These are phyloP conservation scores for Caenorhabditis tropicalis DNA, from an alignment of 1,140 invertebrate species.

Conservation along the genomic window DNA sequence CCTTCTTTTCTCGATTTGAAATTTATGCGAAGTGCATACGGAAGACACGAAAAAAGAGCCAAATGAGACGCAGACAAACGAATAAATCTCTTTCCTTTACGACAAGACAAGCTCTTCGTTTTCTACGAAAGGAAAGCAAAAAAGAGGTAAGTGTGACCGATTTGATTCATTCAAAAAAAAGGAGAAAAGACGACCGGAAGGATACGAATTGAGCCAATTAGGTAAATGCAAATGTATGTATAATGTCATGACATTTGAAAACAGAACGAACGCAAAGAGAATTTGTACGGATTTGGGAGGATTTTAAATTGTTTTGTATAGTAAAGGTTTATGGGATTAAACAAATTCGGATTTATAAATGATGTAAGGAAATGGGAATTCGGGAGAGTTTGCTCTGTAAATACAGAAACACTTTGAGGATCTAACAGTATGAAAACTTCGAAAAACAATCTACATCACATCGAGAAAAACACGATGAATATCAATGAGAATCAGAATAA, in stretches of 20 bases:
- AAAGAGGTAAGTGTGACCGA: not conserved
- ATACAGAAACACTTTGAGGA: no score
- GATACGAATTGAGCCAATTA: not conserved
- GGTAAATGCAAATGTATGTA: not conserved
- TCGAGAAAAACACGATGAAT: no score
- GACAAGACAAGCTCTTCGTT: not conserved
- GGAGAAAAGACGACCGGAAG: not conserved
- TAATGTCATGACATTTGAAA: not conserved
- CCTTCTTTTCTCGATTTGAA: not conserved
- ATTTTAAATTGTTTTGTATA: not conserved
- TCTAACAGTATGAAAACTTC: no score
- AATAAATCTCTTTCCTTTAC: not conserved
- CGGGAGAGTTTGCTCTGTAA: no score
- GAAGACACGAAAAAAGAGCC: not conserved
- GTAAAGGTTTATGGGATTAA: no score
- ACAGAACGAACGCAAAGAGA: not conserved
- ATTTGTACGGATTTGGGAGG: not conserved
- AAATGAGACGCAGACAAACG: not conserved
- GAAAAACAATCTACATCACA: no score
- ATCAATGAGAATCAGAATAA: no score
- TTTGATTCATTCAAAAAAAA: not conserved
- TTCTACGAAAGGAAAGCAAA: not conserved
- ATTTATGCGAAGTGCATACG: constrained; percentile 16
- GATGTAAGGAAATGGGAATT: no score
- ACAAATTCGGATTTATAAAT: no score